Percentiles rank a stretch among this genome's conserved stretches.
phyloP scores from a whole-genome alignment of 37 sponge, comb jelly and placozoan species.

The Eunapius fragilis region DNA sequence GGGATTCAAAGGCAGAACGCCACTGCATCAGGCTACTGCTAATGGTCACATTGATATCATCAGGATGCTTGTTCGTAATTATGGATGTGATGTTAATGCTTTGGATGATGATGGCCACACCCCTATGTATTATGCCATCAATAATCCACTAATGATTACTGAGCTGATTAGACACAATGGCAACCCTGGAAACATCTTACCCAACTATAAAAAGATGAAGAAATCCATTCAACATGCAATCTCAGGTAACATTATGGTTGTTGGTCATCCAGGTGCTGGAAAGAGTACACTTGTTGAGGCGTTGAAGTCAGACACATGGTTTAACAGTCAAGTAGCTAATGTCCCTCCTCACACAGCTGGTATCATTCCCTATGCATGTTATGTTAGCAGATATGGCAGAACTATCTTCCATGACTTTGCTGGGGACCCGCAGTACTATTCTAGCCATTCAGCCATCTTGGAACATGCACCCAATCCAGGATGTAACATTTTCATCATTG shows the following conservation, averaged over 20 bases:
- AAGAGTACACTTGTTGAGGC: slow-evolving; percentile 61
- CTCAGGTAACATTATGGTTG: slow-evolving; percentile 5
- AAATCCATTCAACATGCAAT: not conserved
- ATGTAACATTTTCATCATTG: slow-evolving; percentile 25
- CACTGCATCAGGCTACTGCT: no score
- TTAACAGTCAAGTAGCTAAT: not conserved
- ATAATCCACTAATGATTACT: not conserved
- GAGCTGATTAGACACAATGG: not conserved
- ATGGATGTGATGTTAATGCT: not conserved
- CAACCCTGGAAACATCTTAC: not conserved
- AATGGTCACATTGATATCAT: slow-evolving; percentile 15
- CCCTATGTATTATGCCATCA: not conserved
- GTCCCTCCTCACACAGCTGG: slow-evolving; percentile 47
- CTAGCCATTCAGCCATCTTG: slow-evolving; percentile 30
- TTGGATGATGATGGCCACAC: not conserved
- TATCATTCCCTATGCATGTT: slow-evolving; percentile 19
- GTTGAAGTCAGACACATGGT: slow-evolving; percentile 13
- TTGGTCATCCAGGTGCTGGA: slow-evolving; percentile 49
- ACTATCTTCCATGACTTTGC: slow-evolving; percentile 59
- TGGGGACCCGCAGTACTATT: slow-evolving; percentile 48
- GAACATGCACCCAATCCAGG: not conserved
- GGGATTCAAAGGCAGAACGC: no score
- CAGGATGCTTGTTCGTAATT: slow-evolving; percentile 2
- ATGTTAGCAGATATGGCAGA: slow-evolving; percentile 16
- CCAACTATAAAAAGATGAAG: not conserved